Conservation (phyloP, 2,113 vertebrate genomes). For the Acrocephalus kingi region DNA sequence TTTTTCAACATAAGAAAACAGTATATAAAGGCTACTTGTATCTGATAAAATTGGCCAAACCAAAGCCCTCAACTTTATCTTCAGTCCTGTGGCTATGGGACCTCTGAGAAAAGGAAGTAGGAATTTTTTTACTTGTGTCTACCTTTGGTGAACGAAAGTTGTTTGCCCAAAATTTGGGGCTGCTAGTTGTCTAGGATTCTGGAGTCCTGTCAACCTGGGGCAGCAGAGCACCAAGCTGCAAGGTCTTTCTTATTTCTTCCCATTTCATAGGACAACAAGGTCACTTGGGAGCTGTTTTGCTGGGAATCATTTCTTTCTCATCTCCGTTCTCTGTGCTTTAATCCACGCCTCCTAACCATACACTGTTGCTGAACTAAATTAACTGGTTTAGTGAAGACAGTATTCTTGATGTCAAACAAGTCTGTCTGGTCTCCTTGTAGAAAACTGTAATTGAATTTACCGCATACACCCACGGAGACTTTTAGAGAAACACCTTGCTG, state of each 20-base stretch:
- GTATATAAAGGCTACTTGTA: neutral
- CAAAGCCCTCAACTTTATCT: neutral
- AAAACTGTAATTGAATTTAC: conserved; percentile 69
- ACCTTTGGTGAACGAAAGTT: neutral
- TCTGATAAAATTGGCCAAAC: neutral
- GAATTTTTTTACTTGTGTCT: fast-evolving
- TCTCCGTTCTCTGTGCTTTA: neutral
- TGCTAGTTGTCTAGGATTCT: neutral
- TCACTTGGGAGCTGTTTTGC: neutral
- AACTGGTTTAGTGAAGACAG: conserved; percentile 56
- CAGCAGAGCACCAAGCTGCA: neutral
- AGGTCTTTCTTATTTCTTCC: neutral
- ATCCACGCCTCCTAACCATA: conserved; percentile 2
- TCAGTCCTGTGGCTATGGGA: neutral
- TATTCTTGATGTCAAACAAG: conserved; percentile 60
- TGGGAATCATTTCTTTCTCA: conserved; percentile 15
- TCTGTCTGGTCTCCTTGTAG: conserved; percentile 50
- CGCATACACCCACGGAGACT: conserved; percentile 51
- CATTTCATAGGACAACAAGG: neutral
- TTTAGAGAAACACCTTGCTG: conserved; percentile 32
- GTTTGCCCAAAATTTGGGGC: neutral
- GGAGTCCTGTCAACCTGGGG: neutral
- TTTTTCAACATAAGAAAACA: neutral
- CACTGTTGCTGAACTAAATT: conserved; percentile 49
- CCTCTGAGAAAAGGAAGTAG: neutral